Evolutionary conservation across 2,797 vertebrate genomes (phyloP).

Genomic region (Euphonia xanthogaster): DNA sequence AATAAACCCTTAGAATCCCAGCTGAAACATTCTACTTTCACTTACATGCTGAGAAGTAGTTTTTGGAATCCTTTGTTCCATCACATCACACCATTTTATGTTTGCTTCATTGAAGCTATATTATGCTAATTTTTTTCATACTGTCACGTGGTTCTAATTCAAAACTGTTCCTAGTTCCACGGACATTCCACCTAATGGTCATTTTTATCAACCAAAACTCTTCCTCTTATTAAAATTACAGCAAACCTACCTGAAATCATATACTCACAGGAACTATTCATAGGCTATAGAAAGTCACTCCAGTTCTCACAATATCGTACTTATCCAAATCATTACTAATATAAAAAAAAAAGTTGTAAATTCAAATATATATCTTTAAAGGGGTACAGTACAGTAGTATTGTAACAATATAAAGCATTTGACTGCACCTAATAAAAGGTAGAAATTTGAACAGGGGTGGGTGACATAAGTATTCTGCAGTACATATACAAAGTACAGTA

Average conservation of each 20-base stretch:
- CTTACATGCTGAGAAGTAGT: not conserved
- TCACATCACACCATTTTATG: not conserved
- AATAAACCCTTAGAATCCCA: not conserved
- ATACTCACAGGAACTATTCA: not conserved
- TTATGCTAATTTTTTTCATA: not conserved
- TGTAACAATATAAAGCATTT: not conserved
- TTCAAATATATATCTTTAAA: not conserved
- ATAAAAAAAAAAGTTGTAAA: not conserved
- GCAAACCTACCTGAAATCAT: not conserved
- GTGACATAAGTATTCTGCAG: not conserved
- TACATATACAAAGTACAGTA: fast-evolving
- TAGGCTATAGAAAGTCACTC: not conserved
- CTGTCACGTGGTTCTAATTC: not conserved
- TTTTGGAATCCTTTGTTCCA: not conserved
- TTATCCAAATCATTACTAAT: not conserved
- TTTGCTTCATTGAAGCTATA: not conserved
- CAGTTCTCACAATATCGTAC: not conserved
- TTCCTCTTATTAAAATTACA: not conserved
- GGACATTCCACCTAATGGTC: not conserved
- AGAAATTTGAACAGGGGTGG: not conserved
- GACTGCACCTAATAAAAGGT: not conserved
- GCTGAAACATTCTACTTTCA: not conserved
- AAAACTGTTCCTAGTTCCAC: not conserved
- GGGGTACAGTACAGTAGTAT: not conserved
- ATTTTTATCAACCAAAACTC: not conserved